A percentile compares a stretch with the other conserved stretches of the same genome.
Conservation (phyloP, 1,140 invertebrate species). For the Neoseiulus cucumeris region DNA sequence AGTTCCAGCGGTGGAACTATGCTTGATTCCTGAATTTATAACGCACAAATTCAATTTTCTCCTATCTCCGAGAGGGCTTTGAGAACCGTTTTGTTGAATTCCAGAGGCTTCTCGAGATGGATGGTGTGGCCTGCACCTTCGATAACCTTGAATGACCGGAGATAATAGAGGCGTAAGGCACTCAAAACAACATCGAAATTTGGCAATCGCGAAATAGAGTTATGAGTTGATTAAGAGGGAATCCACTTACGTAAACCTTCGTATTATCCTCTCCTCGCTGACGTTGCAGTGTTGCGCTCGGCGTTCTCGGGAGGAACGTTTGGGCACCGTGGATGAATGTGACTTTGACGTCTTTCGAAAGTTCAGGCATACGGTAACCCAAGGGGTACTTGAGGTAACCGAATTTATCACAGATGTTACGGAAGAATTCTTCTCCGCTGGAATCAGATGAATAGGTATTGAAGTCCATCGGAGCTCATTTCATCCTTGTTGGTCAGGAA, state of each 20-base stretch:
- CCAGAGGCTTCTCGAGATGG: conserved; percentile 68
- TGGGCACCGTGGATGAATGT: conserved; percentile 78
- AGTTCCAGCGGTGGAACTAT: too few species aligned
- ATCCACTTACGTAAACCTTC: conserved; percentile 47
- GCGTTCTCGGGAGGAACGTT: conserved; percentile 74
- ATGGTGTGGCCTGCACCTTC: conserved; percentile 84
- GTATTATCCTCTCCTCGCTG: conserved; percentile 46
- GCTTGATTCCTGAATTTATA: too few species aligned
- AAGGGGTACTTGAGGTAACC: conserved; percentile 94
- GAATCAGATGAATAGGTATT: background rate
- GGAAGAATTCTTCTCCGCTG: conserved; percentile 78
- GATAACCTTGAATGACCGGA: conserved; percentile 41
- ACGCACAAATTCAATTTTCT: too few species aligned
- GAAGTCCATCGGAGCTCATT: background rate
- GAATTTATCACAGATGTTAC: conserved; percentile 63
- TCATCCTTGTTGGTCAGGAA: background rate
- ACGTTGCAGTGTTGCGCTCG: conserved; percentile 52
- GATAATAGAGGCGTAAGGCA: background rate
- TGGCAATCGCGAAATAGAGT: background rate
- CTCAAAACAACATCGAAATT: background rate
- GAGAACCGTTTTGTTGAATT: conserved; percentile 62
- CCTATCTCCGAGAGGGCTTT: conserved; percentile 28
- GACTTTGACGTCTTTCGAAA: conserved; percentile 54
- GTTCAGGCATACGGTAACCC: conserved; percentile 49
- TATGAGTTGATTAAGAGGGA: background rate